These are phyloP conservation scores for Hoplostethus atlanticus DNA, from an alignment of 2,797 vertebrate species.

Conservation along the genomic window DNA sequence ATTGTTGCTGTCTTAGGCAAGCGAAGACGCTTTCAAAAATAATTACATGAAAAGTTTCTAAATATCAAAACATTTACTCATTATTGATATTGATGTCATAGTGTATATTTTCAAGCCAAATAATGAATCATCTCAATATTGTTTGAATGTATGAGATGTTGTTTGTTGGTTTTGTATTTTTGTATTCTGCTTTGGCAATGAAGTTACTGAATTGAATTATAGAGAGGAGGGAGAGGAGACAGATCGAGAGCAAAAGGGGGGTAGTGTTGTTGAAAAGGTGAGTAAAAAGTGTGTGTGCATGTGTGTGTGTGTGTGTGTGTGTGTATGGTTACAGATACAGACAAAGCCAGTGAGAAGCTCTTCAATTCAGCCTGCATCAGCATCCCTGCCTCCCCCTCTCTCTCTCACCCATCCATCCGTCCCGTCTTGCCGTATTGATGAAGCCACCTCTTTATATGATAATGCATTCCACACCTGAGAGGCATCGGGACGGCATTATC, in stretches of 20 bases:
- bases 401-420: constrained; percentile 58
- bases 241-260: not conserved
- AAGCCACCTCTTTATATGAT: constrained; percentile 86
- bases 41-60: no score
- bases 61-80: no score
- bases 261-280: no score
- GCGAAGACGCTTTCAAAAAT: no score
- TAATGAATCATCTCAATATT: no score
- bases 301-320: not conserved
- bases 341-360: constrained; percentile 57
- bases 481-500: constrained; percentile 76
- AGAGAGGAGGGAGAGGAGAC: not conserved
- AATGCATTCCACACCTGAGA: constrained; percentile 84
- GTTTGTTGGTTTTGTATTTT: not conserved
- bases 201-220: not conserved
- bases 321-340: constrained; percentile 26
- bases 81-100: no score
- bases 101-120: no score
- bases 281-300: not conserved
- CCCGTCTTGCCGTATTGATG: constrained; percentile 73
- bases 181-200: not conserved
- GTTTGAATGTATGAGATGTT: no score
- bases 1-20: no score
- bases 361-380: constrained; percentile 72
- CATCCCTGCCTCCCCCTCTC: constrained; percentile 44